Evolutionary conservation across 2,797 vertebrate species (phyloP), one percentile per base, ranked within the genome.

Genomic region (Buphagus erythrorhynchus): DNA sequence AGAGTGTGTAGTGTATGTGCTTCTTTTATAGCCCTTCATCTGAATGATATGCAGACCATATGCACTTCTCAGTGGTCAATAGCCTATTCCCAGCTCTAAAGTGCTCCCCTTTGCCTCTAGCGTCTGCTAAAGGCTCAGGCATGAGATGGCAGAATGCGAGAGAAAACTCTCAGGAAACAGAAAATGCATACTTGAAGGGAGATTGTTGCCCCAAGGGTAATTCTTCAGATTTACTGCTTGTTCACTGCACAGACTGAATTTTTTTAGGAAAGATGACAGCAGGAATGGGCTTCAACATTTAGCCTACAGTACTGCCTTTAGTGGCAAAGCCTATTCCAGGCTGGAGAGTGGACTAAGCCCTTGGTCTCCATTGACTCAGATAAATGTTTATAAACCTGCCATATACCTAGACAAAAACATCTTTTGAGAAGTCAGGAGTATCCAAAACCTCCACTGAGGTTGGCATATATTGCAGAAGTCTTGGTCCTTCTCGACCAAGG

Each of bases 1-100:
- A 11, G 7, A 22, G 31, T 10, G 6, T 26, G 28, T 3, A 42
- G 19, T 5, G 28, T 11, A 2, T 6, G 6, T 17, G 4, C 15
- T 65, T 77, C 24, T 54, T 77, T 66, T 28, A 24, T 2, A 87
- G 45, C 33, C 51, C 31, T 74, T 75, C 35, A 29, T 57, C 31
- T n/a, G n/a, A 79, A 57, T 15, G 25, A 35, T 29, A 33, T 11
- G 25, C 8, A 65, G n/a, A 61, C 3, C 7, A 7, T 8, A 36
- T 4, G 24, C 22, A 36, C 26, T n/a, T 14, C 19, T 52, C 22
- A 21, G 11, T 6, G 38, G 48, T 7, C 62, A 87, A 43, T 13
- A 84, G 13, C n/a, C 26, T n/a, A 13, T 19, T 85, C 29, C n/a
- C 43, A 58, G 36, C 16, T 73, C 26, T 51, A 1, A 29, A 45